A percentile compares a stretch with the other conserved stretches of the same genome.
phyloP scores from a whole-genome alignment of 2,797 vertebrate species.

The Mionectes olivaceus region DNA sequence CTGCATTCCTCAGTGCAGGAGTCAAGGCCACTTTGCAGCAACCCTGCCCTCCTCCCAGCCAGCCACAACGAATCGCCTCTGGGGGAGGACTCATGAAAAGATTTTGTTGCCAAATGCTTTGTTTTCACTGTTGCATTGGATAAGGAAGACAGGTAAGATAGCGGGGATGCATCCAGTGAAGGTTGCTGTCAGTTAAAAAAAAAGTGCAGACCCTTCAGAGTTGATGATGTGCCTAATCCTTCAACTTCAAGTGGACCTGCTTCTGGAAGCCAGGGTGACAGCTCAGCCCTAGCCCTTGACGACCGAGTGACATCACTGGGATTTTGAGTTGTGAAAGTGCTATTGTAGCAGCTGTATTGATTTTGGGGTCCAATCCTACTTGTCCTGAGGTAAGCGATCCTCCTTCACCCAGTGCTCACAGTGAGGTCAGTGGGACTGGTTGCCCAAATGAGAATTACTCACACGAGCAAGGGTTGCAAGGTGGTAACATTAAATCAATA shows the following conservation, averaged over 20 bases:
- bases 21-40: not conserved
- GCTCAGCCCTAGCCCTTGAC: accelerated
- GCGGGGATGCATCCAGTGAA: accelerated
- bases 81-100: accelerated
- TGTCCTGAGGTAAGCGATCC: not conserved
- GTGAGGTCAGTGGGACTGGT: not conserved
- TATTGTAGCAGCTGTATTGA: not conserved
- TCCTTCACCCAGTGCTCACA: not conserved
- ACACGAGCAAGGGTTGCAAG: not conserved
- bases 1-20: not conserved
- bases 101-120: not conserved
- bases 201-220: not conserved
- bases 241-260: not conserved
- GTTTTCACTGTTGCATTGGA: accelerated
- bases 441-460: not conserved
- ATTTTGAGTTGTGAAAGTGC: not conserved
- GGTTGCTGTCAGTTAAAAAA: not conserved
- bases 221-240: not conserved
- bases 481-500: not conserved
- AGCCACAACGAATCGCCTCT: accelerated
- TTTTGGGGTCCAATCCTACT: not conserved
- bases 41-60: not conserved
- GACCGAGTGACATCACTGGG: accelerated
- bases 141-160: not conserved
- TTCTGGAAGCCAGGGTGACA: not conserved